A percentile compares a stretch with the other conserved stretches of the same genome.
phyloP scores from a whole-genome alignment of 1,140 invertebrate genomes.

The Bathynomus jamesi region DNA sequence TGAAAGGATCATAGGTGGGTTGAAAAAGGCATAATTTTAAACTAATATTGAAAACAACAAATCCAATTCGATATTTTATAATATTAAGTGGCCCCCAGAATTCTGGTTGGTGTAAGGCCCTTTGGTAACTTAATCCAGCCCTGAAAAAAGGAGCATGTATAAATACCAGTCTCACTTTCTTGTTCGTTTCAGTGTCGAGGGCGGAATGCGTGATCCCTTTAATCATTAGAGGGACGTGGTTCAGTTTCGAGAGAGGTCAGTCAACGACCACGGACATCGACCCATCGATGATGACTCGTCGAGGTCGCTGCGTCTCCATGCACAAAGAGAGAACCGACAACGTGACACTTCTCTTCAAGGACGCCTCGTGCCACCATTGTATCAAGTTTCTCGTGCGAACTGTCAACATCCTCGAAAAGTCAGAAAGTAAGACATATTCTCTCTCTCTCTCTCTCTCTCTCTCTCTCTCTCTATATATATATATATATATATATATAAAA shows the following conservation, averaged over 20 bases:
- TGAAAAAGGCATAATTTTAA: too few species aligned
- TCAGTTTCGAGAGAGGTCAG: constrained; percentile 5
- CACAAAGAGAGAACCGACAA: not conserved
- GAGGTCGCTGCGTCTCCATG: not conserved
- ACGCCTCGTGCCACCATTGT: constrained; percentile 4
- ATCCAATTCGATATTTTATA: too few species aligned
- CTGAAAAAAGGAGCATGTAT: too few species aligned
- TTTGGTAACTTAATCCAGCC: too few species aligned
- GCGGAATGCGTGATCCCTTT: constrained; percentile 1
- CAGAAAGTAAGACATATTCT: not conserved
- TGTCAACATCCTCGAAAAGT: constrained; percentile 4
- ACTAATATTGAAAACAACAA: too few species aligned
- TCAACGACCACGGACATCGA: constrained; percentile 11
- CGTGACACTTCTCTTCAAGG: constrained; percentile 7
- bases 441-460: not conserved
- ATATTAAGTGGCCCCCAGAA: too few species aligned
- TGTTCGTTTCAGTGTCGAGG: too few species aligned
- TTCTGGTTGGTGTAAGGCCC: too few species aligned
- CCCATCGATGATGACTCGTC: not conserved
- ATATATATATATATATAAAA: too few species aligned
- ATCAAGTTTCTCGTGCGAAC: constrained; percentile 10
- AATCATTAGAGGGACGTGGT: constrained; percentile 6
- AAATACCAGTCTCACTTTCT: too few species aligned
- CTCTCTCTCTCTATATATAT: not conserved
- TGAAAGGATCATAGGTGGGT: too few species aligned